Conservation (phyloP, 2,797 vertebrate species). For the Myotis myotis region DNA sequence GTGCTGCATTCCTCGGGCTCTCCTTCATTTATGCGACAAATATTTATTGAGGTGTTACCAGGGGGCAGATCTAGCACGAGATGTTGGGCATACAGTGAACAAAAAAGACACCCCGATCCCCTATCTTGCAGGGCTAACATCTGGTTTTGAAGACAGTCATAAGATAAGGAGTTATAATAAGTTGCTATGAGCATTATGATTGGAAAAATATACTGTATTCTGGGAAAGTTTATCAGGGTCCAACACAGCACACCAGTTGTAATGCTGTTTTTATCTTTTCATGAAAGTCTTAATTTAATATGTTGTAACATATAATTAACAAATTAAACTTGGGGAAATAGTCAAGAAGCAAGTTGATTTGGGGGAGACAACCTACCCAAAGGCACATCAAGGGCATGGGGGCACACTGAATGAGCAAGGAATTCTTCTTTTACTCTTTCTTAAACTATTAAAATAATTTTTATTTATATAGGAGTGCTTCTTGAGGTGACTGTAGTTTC, state of each 20-base stretch:
- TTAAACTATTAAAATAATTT: conserved; percentile 11
- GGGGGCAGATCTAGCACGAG: not conserved
- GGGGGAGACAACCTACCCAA: not conserved
- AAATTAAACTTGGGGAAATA: not conserved
- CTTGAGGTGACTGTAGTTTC: not conserved
- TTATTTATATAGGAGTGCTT: not conserved
- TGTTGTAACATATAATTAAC: not conserved
- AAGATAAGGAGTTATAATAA: not conserved
- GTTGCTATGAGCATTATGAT: not conserved
- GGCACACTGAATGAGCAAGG: not conserved
- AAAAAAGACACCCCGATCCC: not conserved
- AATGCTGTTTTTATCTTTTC: not conserved
- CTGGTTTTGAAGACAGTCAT: not conserved
- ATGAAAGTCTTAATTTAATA: not conserved
- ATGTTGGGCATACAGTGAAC: not conserved
- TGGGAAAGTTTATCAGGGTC: not conserved
- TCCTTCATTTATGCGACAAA: not conserved
- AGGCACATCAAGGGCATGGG: not conserved
- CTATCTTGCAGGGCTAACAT: not conserved
- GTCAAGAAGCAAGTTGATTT: not conserved
- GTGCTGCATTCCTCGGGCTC: not conserved
- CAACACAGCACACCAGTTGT: not conserved
- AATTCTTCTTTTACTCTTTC: not conserved
- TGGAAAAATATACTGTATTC: not conserved
- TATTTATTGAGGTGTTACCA: not conserved